Evolutionary conservation across 2,888 invertebrate genomes (phyloP).

Genomic region (Dione juno): DNA sequence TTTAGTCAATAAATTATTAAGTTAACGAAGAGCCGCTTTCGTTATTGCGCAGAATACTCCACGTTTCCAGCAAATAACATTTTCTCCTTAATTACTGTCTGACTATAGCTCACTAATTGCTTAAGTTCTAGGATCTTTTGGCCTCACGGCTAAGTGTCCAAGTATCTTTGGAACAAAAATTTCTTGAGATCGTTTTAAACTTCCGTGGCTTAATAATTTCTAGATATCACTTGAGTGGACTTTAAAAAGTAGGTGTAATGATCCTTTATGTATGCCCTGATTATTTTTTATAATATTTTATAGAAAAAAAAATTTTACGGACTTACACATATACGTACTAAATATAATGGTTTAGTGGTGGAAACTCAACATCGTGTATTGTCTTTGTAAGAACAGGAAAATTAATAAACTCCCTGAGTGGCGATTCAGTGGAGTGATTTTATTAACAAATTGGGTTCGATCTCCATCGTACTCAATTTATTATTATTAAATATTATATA

Average conservation of each 20-base stretch:
- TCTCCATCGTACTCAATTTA: too few relatives aligned
- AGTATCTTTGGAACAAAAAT: conserved; percentile 77
- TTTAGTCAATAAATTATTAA: conserved; percentile 77
- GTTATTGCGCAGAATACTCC: conserved; percentile 81
- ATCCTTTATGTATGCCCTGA: neutral
- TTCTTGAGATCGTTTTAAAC: conserved; percentile 73
- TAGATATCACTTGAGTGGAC: conserved; percentile 48
- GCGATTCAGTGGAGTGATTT: too few relatives aligned
- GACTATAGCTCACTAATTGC: conserved; percentile 81
- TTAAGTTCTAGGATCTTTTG: conserved; percentile 80
- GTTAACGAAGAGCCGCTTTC: conserved; percentile 69
- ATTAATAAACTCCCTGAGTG: too few relatives aligned
- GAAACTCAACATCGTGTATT: too few relatives aligned
- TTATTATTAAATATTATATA: too few relatives aligned
- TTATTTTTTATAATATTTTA: neutral
- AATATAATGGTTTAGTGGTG: too few relatives aligned
- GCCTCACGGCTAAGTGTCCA: conserved; percentile 74
- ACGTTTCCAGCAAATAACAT: conserved; percentile 80
- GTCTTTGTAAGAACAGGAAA: too few relatives aligned
- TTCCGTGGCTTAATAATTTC: conserved; percentile 68
- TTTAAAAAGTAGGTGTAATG: conserved; percentile 19
- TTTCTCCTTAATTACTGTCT: conserved; percentile 81
- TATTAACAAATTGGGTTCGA: too few relatives aligned
- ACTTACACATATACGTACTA: too few relatives aligned
- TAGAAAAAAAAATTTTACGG: neutral